These are phyloP conservation scores for Azorinus chamasolen DNA, from an alignment of 2,888 invertebrate genomes.

Conservation along the genomic window DNA sequence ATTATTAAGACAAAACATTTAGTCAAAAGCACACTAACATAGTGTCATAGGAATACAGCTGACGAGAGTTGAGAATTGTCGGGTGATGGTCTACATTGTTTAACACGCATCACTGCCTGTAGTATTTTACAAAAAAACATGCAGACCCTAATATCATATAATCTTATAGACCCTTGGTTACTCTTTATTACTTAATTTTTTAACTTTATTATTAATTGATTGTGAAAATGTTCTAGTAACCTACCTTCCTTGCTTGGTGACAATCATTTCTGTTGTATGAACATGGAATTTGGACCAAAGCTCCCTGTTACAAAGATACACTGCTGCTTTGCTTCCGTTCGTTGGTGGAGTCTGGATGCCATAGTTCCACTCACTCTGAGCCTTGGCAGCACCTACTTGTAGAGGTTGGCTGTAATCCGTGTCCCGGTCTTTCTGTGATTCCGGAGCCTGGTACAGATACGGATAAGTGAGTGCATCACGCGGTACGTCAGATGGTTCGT, in stretches of 20 bases:
- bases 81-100: too few species aligned
- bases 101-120: too few species aligned
- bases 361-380: background rate
- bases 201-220: too few species aligned
- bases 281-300: conserved; percentile 85
- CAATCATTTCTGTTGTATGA: conserved; percentile 85
- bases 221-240: too few species aligned
- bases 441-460: background rate
- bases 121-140: too few species aligned
- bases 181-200: too few species aligned
- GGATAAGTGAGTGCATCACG: background rate
- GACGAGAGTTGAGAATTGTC: too few species aligned
- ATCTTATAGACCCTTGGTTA: too few species aligned
- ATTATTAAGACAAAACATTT: too few species aligned
- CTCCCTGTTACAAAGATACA: conserved; percentile 84
- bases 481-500: background rate
- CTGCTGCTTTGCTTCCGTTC: conserved; percentile 42
- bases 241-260: conserved; percentile 86
- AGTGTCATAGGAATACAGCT: background rate
- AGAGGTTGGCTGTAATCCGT: background rate
- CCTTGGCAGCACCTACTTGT: too few species aligned
- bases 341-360: conserved; percentile 1
- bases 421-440: background rate
- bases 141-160: too few species aligned
- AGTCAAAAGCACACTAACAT: background rate